phyloP scores from a whole-genome alignment of 2,797 vertebrate genomes.

The Nothura maculosa region DNA sequence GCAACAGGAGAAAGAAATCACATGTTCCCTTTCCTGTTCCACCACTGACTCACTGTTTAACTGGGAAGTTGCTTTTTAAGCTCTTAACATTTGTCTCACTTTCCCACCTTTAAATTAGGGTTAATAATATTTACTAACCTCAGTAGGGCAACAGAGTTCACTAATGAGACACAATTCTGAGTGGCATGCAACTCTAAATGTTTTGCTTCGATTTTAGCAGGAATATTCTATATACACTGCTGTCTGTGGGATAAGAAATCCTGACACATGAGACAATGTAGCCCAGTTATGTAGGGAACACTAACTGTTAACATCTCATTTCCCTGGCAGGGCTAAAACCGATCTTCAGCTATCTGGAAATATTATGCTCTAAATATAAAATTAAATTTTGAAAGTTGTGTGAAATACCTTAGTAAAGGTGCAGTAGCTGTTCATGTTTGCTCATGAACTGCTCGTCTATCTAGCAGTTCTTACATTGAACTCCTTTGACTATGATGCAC shows the following conservation, averaged over 20 bases:
- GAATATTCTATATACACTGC: not conserved
- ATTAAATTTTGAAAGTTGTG: not conserved
- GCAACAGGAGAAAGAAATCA: not conserved
- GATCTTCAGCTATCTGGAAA: not conserved
- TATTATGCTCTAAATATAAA: not conserved
- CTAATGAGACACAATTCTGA: not conserved
- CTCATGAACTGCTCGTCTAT: not conserved
- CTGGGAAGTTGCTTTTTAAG: not conserved
- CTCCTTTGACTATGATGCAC: not conserved
- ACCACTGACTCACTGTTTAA: not conserved
- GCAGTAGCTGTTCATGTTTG: fast-evolving
- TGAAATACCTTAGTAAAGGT: not conserved
- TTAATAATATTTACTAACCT: conserved; percentile 11
- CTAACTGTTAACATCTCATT: not conserved
- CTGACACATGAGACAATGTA: not conserved
- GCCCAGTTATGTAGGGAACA: not conserved
- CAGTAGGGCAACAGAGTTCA: not conserved
- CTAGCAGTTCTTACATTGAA: fast-evolving
- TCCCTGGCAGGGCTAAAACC: fast-evolving
- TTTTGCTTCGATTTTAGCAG: not conserved
- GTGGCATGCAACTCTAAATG: not conserved
- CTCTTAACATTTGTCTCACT: not conserved
- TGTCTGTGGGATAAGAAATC: not conserved
- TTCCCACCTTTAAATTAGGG: not conserved
- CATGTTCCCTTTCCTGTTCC: fast-evolving